phyloP scores from a whole-genome alignment of 2,113 vertebrate genomes.

The Tychaedon coryphoeus region DNA sequence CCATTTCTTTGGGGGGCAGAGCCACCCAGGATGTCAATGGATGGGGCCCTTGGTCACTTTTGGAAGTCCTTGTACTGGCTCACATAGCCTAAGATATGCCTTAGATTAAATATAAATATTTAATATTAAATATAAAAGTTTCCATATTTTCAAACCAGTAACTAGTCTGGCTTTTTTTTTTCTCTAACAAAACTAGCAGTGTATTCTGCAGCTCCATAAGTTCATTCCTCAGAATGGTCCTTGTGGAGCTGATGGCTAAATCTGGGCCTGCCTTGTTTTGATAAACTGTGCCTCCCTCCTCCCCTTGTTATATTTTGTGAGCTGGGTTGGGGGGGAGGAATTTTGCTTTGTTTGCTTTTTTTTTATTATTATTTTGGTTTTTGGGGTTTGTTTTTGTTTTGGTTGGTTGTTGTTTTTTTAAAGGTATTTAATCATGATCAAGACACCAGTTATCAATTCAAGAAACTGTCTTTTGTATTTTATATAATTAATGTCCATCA shows the following conservation, averaged over 20 bases:
- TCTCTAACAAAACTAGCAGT: background rate
- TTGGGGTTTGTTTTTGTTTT: background rate
- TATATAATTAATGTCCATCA: conserved; percentile 17
- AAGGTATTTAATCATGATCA: conserved; percentile 19
- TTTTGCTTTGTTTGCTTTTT: background rate
- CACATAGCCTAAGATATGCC: background rate
- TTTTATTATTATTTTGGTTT: background rate
- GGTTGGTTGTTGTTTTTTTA: background rate
- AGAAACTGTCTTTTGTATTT: conserved; percentile 10
- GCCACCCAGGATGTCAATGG: background rate
- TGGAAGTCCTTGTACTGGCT: background rate
- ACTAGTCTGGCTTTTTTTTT: background rate
- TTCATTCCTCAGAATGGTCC: background rate
- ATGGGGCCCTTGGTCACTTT: background rate
- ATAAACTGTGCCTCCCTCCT: background rate
- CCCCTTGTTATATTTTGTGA: background rate
- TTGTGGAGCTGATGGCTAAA: background rate
- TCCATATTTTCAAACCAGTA: background rate
- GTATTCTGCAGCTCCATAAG: background rate
- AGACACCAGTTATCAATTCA: background rate
- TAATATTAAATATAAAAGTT: background rate
- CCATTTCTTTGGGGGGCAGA: background rate
- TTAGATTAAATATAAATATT: background rate
- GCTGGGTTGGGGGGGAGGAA: background rate
- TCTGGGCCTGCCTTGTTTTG: background rate